These are phyloP conservation scores for Aphaenogaster floridana DNA, from an alignment of 1,140 invertebrate species.

Conservation along the genomic window DNA sequence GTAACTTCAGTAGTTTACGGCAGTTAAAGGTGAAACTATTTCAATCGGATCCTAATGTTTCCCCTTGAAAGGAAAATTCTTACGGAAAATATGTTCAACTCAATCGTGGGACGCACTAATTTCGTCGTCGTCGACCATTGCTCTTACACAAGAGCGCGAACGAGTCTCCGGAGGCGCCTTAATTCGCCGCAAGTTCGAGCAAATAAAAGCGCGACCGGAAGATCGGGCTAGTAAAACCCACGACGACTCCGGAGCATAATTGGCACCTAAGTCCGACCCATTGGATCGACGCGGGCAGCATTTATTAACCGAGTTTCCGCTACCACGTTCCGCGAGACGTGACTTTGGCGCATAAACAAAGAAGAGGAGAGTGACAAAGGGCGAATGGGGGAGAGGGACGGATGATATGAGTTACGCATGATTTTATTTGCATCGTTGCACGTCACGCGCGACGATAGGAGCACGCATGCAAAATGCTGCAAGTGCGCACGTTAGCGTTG, in stretches of 20 bases:
- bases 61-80: slow-evolving; percentile 13
- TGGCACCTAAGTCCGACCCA: slow-evolving; percentile 25
- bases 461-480: slow-evolving; percentile 36
- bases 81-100: slow-evolving; percentile 25
- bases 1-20: not conserved
- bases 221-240: slow-evolving; percentile 31
- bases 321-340: slow-evolving; percentile 35
- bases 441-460: slow-evolving; percentile 27
- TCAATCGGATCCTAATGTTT: slow-evolving; percentile 22
- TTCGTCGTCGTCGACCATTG: slow-evolving; percentile 12
- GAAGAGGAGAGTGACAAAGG: not conserved
- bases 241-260: slow-evolving; percentile 53
- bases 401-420: slow-evolving; percentile 43
- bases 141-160: not conserved
- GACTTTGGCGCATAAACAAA: not conserved
- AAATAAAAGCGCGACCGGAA: slow-evolving; percentile 33
- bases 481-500: not conserved
- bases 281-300: slow-evolving; percentile 28
- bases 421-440: slow-evolving; percentile 56
- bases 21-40: slow-evolving; percentile 48
- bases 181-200: slow-evolving; percentile 7
- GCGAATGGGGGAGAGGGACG: not conserved
- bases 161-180: not conserved
- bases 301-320: slow-evolving; percentile 50
- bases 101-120: slow-evolving; percentile 10